Evolutionary conservation across 2,113 vertebrate genomes (phyloP).

Genomic region (Carollia perspicillata): DNA sequence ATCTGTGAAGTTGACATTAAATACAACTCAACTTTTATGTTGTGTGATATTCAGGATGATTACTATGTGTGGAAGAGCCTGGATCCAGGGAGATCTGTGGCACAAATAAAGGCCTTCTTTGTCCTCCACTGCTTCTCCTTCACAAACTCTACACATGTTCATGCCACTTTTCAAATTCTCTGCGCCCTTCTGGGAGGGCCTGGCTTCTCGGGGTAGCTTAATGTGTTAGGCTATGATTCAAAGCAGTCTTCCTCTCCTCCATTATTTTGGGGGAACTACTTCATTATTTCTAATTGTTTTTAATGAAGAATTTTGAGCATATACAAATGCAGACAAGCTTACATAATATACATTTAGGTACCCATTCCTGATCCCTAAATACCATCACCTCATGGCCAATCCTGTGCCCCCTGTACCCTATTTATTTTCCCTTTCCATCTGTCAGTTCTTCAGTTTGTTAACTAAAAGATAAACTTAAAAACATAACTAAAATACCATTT

Average conservation of each 20-base stretch:
- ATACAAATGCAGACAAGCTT: background rate
- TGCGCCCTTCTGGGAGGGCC: background rate
- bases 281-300: background rate
- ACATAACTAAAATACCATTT: background rate
- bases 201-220: background rate
- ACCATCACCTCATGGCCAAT: background rate
- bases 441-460: background rate
- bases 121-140: background rate
- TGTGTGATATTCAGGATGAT: background rate
- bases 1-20: slow-evolving; percentile 27
- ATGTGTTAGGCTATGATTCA: background rate
- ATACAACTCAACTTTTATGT: background rate
- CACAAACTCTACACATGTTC: background rate
- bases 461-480: background rate
- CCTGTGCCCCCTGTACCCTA: background rate
- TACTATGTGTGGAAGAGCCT: background rate
- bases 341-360: background rate
- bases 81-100: background rate
- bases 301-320: background rate
- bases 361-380: background rate
- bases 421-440: background rate
- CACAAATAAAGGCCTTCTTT: background rate
- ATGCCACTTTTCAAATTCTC: background rate
- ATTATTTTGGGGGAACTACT: background rate
- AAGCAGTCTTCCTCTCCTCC: background rate